phyloP scores from a whole-genome alignment of 2,113 vertebrate genomes.

The Phodopus roborovskii region DNA sequence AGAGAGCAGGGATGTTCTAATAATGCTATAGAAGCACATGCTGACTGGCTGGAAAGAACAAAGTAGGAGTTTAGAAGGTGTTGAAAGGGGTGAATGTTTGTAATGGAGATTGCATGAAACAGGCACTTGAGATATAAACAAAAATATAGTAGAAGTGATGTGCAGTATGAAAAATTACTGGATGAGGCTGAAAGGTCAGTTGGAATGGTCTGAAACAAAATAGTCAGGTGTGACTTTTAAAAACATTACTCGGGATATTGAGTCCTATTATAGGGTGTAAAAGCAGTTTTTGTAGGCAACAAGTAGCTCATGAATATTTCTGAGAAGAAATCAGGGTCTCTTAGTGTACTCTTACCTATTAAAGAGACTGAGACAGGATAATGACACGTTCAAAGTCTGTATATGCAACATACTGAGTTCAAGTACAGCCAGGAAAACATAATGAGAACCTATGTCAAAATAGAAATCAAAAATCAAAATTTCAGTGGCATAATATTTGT shows the following conservation, averaged over 20 bases:
- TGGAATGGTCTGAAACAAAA: not conserved
- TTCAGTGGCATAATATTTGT: not conserved
- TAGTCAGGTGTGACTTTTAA: not conserved
- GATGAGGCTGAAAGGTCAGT: not conserved
- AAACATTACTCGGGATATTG: not conserved
- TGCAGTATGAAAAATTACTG: not conserved
- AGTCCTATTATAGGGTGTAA: not conserved
- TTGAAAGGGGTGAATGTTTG: not conserved
- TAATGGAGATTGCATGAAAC: not conserved
- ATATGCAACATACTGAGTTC: not conserved
- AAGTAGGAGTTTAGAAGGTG: not conserved
- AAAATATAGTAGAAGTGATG: not conserved
- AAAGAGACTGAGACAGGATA: not conserved
- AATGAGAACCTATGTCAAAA: not conserved
- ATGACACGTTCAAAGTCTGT: not conserved
- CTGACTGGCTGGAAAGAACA: not conserved
- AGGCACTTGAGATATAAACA: conserved; percentile 26
- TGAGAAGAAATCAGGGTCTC: not conserved
- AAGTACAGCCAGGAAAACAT: not conserved
- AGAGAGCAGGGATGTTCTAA: not conserved
- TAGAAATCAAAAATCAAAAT: not conserved
- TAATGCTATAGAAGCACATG: not conserved
- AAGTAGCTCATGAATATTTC: not conserved
- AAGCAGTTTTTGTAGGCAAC: not conserved
- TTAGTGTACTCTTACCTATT: not conserved